Base-by-base conservation (phyloP, 2,797 vertebrate species). In the Darevskia nairensis region DNA sequence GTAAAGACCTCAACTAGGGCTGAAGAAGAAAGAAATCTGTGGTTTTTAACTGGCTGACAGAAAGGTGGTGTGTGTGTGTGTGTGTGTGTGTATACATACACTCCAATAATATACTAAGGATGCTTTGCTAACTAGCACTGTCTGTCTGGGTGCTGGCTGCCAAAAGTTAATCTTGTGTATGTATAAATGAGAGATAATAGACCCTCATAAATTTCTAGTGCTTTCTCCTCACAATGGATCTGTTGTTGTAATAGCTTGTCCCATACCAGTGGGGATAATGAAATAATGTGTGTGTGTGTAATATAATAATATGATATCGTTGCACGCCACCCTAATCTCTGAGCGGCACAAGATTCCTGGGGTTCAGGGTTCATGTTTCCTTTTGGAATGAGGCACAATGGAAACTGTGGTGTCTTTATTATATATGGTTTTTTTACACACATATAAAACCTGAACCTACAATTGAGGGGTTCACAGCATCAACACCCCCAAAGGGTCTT, bases 201-300 rank as follows among this genome's bases (percentile, higher is more conserved):
- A 35, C 13, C 8, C 66, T 25, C 8, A 68, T 61, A 32, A 68
- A 9, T 2, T 1, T n/a, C 25, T 15, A 59, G 8, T 50, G 27
- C 19, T n/a, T n/a, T 71, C 68, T 83, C 10, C 46, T 32, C 11
- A 55, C 19, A 35, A 27, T 46, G 44, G 19, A 83, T 19, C 5
- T 71, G 50, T 21, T 9, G 17, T 35, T 32, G 68, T 71, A 71
- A 32, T 27, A 84, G 23, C n/a, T 11, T 6, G 8, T 50, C 5
- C 13, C 69, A 19, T n/a, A 35, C n/a, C 21, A 32, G 29, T 35
- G 46, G n/a, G 44, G 21, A 55, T 9, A 25, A 19, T 44, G 72
- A 50, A 83, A 46, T 50, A 50, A 71, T 4, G 15, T 69, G 89
- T 91, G 87, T 80, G 78, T 91, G 88, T 80, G 78, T 19, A 80